Percentiles rank a stretch among this genome's conserved stretches.
Conservation (phyloP, 1,140 invertebrate genomes). For the Hylyphantes graminicola region DNA sequence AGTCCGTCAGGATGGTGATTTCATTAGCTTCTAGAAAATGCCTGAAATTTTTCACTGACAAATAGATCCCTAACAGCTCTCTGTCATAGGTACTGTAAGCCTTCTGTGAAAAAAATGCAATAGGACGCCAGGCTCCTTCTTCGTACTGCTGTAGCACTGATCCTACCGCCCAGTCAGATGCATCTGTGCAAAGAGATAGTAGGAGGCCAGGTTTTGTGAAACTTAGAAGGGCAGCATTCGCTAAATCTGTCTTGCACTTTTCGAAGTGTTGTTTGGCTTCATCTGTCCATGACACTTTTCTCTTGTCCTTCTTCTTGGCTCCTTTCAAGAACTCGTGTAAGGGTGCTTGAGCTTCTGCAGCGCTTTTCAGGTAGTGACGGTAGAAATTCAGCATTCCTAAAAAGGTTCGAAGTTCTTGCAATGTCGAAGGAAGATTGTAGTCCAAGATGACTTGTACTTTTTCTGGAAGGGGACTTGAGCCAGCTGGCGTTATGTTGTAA, state of each 20-base stretch:
- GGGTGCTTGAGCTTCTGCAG: slow-evolving; percentile 57
- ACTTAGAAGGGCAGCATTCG: slow-evolving; percentile 1
- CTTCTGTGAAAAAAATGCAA: slow-evolving; percentile 62
- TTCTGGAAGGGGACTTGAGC: neutral
- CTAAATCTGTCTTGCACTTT: slow-evolving; percentile 66
- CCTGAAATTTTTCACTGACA: slow-evolving; percentile 64
- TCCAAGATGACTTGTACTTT: slow-evolving; percentile 57
- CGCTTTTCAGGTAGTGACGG: slow-evolving; percentile 65
- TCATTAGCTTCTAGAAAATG: slow-evolving; percentile 64
- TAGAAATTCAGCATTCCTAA: slow-evolving; percentile 68
- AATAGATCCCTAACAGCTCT: slow-evolving; percentile 63
- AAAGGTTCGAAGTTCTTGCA: slow-evolving; percentile 65
- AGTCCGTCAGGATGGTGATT: slow-evolving; percentile 64
- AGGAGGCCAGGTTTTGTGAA: neutral
- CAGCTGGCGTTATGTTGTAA: slow-evolving; percentile 4
- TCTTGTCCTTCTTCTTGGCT: slow-evolving; percentile 21
- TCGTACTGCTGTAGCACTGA: slow-evolving; percentile 57
- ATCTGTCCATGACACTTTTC: slow-evolving; percentile 52
- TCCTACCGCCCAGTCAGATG: slow-evolving; percentile 55
- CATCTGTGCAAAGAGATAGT: slow-evolving; percentile 61
- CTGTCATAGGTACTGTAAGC: slow-evolving; percentile 62
- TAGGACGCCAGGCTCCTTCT: slow-evolving; percentile 41
- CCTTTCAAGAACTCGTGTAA: slow-evolving; percentile 49
- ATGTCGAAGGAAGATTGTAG: slow-evolving; percentile 64
- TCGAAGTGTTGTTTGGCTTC: slow-evolving; percentile 65